Evolutionary conservation across 1,140 invertebrate species (phyloP).

Genomic region (Homarus americanus): DNA sequence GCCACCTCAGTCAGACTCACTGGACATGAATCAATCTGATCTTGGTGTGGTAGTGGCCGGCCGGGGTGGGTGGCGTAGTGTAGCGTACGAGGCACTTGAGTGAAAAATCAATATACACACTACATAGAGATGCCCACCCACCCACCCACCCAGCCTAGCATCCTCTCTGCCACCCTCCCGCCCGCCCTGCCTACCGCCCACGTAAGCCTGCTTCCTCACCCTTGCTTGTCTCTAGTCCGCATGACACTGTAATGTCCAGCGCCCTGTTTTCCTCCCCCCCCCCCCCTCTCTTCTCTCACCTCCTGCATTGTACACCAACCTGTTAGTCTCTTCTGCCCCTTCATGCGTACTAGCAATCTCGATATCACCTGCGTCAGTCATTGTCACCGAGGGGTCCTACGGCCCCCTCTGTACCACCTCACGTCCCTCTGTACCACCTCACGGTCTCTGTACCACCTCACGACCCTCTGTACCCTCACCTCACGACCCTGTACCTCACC

Average conservation of each 20-base stretch:
- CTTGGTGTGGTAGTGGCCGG: background rate
- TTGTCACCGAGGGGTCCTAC: too few relatives aligned
- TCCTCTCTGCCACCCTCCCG: background rate
- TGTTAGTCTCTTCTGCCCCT: too few relatives aligned
- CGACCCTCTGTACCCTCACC: too few relatives aligned
- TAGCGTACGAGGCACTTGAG: slow-evolving; percentile 10
- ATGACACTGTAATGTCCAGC: background rate
- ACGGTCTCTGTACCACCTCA: too few relatives aligned
- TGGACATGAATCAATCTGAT: background rate
- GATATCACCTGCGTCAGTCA: too few relatives aligned
- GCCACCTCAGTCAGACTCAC: background rate
- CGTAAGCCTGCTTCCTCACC: background rate
- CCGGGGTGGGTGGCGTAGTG: background rate
- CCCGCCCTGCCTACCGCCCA: background rate
- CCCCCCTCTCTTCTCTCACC: too few relatives aligned
- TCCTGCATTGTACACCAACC: too few relatives aligned
- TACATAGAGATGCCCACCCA: background rate
- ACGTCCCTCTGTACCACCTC: too few relatives aligned
- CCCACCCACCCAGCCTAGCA: background rate
- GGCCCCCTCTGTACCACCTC: too few relatives aligned
- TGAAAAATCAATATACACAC: slow-evolving; percentile 12
- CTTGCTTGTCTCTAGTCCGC: background rate
- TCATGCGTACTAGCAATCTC: too few relatives aligned
- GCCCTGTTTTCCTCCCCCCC: too few relatives aligned
- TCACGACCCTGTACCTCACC: too few relatives aligned